Percentiles rank a stretch among this genome's conserved stretches.
Conservation (phyloP, 1,140 invertebrate genomes). For the Musca vetustissima region DNA sequence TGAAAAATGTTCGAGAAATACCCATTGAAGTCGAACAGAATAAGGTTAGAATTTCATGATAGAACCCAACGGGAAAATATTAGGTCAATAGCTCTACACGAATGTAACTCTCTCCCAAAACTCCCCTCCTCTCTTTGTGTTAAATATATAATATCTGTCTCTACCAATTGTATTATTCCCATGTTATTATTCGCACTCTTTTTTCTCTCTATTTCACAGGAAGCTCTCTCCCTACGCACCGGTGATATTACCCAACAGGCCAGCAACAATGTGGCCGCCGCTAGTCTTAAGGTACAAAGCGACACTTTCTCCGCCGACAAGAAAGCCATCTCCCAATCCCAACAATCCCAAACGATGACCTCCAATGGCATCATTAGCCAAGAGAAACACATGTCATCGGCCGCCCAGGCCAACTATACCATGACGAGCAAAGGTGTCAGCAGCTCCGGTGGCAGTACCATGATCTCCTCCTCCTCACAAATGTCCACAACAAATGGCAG, state of each 20-base stretch:
- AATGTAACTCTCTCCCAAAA: no score
- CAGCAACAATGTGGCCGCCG: slow-evolving; percentile 74
- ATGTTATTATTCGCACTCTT: no score
- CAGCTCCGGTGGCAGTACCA: slow-evolving; percentile 67
- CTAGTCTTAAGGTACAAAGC: slow-evolving; percentile 79
- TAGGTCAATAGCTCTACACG: no score
- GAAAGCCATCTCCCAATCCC: slow-evolving; percentile 78
- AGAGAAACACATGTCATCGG: slow-evolving; percentile 65
- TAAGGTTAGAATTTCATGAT: slow-evolving; percentile 36
- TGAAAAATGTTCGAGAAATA: slow-evolving; percentile 52
- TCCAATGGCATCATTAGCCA: slow-evolving; percentile 75
- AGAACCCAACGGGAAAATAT: no score
- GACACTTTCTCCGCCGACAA: slow-evolving; percentile 84
- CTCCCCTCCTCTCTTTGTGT: not conserved
- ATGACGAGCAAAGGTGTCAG: slow-evolving; percentile 72
- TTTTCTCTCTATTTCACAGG: slow-evolving; percentile 61
- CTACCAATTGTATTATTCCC: not conserved
- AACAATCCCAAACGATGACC: slow-evolving; percentile 80
- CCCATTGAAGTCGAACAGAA: slow-evolving; percentile 54
- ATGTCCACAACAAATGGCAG: slow-evolving; percentile 45
- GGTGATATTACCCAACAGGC: slow-evolving; percentile 83
- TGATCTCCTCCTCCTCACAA: slow-evolving; percentile 59
- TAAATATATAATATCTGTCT: not conserved
- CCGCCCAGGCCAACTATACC: slow-evolving; percentile 74
- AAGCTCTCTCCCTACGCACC: slow-evolving; percentile 76